Conservation (phyloP, 1,140 invertebrate genomes). For the honey bee (Apis mellifera) region DNA sequence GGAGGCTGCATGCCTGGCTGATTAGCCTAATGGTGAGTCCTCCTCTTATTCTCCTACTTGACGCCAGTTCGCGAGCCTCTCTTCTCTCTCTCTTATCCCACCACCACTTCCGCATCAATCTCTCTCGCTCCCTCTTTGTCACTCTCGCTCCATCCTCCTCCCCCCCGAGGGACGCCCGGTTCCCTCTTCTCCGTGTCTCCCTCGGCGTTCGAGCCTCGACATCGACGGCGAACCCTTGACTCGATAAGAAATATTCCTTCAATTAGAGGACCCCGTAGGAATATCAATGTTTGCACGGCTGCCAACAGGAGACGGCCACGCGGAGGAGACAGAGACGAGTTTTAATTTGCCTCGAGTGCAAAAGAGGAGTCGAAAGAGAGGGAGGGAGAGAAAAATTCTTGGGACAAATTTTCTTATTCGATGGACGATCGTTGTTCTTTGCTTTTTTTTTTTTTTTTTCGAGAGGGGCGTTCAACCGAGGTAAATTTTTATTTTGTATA, state of each 20-base stretch:
- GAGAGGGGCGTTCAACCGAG: too few species aligned
- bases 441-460: too few species aligned
- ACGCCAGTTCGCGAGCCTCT: slow-evolving; percentile 68
- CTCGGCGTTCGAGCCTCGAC: slow-evolving; percentile 48
- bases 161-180: slow-evolving; percentile 47
- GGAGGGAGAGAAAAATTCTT: too few species aligned
- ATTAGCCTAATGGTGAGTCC: slow-evolving; percentile 80
- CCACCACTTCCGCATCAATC: slow-evolving; percentile 7
- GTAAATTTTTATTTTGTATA: too few species aligned
- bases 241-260: slow-evolving; percentile 75
- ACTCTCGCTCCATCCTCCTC: slow-evolving; percentile 45
- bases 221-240: slow-evolving; percentile 67
- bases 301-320: slow-evolving; percentile 19
- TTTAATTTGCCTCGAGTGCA: slow-evolving; percentile 37
- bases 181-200: slow-evolving; percentile 34
- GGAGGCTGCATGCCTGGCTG: slow-evolving; percentile 74
- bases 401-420: too few species aligned
- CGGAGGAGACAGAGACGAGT: not conserved
- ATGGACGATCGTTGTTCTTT: too few species aligned
- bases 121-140: not conserved
- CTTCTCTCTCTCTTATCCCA: slow-evolving; percentile 49
- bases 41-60: slow-evolving; percentile 77
- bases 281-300: slow-evolving; percentile 72
- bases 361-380: slow-evolving; percentile 3
- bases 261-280: slow-evolving; percentile 68